Conservation (phyloP, 2,113 vertebrate genomes). For the Colinus virginianus region DNA sequence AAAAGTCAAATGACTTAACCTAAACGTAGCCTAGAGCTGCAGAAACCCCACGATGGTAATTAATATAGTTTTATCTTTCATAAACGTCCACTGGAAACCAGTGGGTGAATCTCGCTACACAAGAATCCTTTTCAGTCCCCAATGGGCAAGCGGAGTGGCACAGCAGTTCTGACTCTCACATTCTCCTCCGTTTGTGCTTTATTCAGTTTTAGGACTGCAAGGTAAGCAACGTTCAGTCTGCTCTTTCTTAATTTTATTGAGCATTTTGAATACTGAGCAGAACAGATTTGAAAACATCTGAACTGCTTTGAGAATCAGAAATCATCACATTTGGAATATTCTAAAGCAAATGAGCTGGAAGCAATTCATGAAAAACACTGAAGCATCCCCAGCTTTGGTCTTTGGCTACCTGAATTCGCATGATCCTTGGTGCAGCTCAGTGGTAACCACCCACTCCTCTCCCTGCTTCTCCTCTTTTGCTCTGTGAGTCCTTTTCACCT, state of each 20-base stretch:
- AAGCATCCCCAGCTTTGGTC: constrained; percentile 30
- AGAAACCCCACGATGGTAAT: neutral
- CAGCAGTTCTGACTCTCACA: neutral
- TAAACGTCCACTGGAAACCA: neutral
- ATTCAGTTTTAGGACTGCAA: neutral
- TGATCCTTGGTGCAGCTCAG: neutral
- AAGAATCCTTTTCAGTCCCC: neutral
- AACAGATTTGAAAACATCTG: neutral
- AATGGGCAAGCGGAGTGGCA: neutral
- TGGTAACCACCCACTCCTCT: neutral
- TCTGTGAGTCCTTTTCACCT: neutral
- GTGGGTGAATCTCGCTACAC: neutral
- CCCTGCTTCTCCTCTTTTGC: neutral
- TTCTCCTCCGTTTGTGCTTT: neutral
- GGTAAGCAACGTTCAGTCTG: neutral
- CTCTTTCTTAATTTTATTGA: neutral
- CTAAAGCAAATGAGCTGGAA: constrained; percentile 17
- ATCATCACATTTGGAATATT: neutral
- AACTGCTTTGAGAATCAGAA: constrained; percentile 1
- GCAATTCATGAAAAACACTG: constrained; percentile 28
- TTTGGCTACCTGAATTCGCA: neutral
- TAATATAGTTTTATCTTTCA: neutral
- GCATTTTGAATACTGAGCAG: neutral
- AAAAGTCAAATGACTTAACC: neutral
- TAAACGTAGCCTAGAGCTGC: neutral